Conservation (phyloP, 2,888 invertebrate genomes). For the Ptilodon capucinus region DNA sequence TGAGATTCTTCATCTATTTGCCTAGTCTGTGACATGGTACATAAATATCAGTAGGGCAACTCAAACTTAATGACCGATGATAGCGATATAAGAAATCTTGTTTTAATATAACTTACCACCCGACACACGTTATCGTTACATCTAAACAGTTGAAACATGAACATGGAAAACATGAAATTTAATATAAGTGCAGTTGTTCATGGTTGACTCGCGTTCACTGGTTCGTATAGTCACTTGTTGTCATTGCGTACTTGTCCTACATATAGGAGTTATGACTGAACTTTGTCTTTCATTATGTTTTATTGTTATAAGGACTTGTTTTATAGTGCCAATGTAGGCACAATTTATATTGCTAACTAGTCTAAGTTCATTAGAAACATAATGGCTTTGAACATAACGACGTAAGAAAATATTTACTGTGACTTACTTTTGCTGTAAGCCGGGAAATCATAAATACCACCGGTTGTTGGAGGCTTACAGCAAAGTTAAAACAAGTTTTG, state of each 20-base stretch:
- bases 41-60: background rate
- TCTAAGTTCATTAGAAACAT: too few species aligned
- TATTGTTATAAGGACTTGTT: too few species aligned
- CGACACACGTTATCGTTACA: conserved; percentile 17
- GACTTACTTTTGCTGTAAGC: too few species aligned
- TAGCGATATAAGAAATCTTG: conserved; percentile 9
- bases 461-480: too few species aligned
- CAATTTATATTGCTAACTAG: too few species aligned
- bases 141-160: conserved; percentile 11
- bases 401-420: too few species aligned
- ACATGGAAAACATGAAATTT: conserved; percentile 22
- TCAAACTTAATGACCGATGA: conserved; percentile 4
- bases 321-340: too few species aligned
- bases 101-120: conserved; percentile 12
- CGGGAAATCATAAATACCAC: too few species aligned
- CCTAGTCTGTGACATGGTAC: background rate
- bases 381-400: too few species aligned
- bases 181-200: background rate
- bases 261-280: too few species aligned
- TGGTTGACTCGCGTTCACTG: background rate
- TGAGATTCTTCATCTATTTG: background rate
- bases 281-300: too few species aligned
- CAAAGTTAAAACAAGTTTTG: too few species aligned
- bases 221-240: conserved; percentile 10
- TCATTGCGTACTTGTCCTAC: conserved; percentile 6